Evolutionary conservation across 2,888 invertebrate genomes (phyloP).

Genomic region (Drosophila meridionalis): DNA sequence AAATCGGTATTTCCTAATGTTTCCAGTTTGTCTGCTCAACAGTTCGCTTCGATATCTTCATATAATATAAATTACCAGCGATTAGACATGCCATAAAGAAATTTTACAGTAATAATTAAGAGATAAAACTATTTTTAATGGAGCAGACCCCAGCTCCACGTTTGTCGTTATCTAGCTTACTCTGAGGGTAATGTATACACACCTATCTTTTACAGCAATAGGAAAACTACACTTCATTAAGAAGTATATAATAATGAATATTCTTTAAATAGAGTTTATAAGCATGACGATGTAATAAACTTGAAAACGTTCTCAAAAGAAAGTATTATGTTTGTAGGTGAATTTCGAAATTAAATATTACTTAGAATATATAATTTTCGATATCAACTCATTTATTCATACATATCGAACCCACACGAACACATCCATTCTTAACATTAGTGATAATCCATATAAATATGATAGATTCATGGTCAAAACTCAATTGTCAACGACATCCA

Average conservation of each 20-base stretch:
- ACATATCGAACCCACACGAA: background rate
- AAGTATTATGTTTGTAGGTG: background rate
- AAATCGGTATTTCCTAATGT: background rate
- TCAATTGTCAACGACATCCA: background rate
- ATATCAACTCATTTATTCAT: background rate
- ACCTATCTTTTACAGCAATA: background rate
- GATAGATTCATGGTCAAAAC: background rate
- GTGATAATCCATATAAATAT: background rate
- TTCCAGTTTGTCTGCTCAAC: background rate
- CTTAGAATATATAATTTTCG: background rate
- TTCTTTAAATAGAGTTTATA: background rate
- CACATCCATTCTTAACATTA: background rate
- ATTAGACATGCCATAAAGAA: slow-evolving; percentile 1
- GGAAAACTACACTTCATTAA: background rate
- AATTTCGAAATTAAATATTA: background rate
- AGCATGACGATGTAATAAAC: background rate
- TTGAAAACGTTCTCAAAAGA: background rate
- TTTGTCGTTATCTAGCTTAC: background rate
- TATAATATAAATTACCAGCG: slow-evolving; percentile 4
- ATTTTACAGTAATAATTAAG: background rate
- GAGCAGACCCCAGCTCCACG: background rate
- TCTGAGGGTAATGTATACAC: background rate
- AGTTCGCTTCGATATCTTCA: background rate
- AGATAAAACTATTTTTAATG: background rate
- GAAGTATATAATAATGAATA: background rate